A percentile compares a stretch with the other conserved stretches of the same genome.
Conservation (phyloP, 2,888 invertebrate species). For the Blastobasis lacticolella region DNA sequence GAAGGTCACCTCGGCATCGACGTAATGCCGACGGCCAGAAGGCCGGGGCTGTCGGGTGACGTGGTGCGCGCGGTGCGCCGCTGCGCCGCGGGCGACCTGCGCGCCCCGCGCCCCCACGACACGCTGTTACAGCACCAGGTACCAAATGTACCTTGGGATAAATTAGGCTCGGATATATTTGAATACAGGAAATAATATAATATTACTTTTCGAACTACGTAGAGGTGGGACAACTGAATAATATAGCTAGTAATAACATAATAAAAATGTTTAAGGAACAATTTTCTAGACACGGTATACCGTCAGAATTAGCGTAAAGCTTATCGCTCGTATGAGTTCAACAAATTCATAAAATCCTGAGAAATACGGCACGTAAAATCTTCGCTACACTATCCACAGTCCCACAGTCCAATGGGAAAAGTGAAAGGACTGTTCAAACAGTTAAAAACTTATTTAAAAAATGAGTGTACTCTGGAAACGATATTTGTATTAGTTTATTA, state of each 20-base stretch:
- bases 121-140: too few species aligned
- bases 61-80: constrained; percentile 10
- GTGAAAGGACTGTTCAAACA: constrained; percentile 12
- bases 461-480: constrained; percentile 1
- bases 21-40: too few species aligned
- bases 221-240: not conserved
- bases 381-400: constrained; percentile 3
- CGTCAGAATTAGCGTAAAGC: constrained; percentile 6
- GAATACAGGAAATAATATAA: too few species aligned
- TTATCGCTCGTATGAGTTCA: constrained; percentile 7
- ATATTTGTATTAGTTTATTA: constrained; percentile 11
- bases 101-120: constrained; percentile 1
- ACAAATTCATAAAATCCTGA: constrained; percentile 6
- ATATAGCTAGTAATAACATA: not conserved
- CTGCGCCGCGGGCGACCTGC: constrained; percentile 7
- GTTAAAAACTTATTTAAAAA: constrained; percentile 12
- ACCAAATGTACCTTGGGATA: too few species aligned
- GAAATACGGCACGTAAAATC: constrained; percentile 6
- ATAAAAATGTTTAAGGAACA: not conserved
- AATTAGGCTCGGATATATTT: too few species aligned
- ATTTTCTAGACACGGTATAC: constrained; percentile 6
- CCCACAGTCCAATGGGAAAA: constrained; percentile 12
- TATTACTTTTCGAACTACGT: too few species aligned
- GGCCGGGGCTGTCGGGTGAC: too few species aligned
- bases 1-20: too few species aligned